Evolutionary conservation across 2,888 invertebrate genomes (phyloP).

Genomic region (Notodonta dromedarius): DNA sequence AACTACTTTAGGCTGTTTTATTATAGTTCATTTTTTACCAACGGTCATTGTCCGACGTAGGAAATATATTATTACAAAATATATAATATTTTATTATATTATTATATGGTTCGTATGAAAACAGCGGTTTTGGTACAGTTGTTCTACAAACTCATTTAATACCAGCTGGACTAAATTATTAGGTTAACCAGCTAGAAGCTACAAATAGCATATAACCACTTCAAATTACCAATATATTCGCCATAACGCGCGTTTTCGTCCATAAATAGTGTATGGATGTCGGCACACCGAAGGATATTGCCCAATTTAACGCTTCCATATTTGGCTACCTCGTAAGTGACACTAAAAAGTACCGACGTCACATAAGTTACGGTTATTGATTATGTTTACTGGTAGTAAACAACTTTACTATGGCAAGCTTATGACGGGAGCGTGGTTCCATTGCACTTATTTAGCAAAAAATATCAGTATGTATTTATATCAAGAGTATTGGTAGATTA

Average conservation of each 20-base stretch:
- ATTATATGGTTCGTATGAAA: no score
- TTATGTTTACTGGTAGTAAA: constrained; percentile 78
- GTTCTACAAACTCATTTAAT: no score
- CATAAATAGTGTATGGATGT: not conserved
- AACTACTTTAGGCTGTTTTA: no score
- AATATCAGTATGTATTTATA: not conserved
- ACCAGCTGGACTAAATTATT: no score
- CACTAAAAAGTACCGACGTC: constrained; percentile 66
- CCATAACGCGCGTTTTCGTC: not conserved
- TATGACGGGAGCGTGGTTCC: constrained; percentile 55
- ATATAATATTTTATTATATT: no score
- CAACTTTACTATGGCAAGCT: constrained; percentile 67
- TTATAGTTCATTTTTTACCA: no score
- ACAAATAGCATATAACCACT: no score
- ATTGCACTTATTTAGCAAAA: constrained; percentile 26
- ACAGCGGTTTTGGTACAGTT: no score
- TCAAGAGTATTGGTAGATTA: not conserved
- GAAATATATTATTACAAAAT: no score
- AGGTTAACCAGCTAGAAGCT: no score
- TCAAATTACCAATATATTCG: not conserved
- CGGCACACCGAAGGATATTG: constrained; percentile 39
- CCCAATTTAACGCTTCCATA: constrained; percentile 55
- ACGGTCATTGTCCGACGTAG: no score
- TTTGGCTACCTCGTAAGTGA: constrained; percentile 60
- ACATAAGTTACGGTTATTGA: constrained; percentile 77